Evolutionary conservation across 2,113 vertebrate species (phyloP).

Genomic region (Chloebia gouldiae): DNA sequence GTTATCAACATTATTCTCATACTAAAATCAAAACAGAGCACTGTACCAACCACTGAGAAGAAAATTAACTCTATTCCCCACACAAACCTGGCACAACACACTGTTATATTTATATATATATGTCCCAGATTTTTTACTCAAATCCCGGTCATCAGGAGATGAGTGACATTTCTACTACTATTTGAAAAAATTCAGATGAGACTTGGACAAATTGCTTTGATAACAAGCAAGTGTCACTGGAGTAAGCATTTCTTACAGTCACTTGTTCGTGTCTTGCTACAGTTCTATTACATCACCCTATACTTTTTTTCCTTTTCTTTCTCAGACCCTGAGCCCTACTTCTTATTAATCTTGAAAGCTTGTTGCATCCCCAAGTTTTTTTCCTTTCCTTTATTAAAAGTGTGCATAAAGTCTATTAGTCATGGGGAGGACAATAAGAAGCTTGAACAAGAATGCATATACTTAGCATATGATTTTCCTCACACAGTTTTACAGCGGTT

Average conservation of each 20-base stretch:
- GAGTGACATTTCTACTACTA: background rate
- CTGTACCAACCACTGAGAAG: background rate
- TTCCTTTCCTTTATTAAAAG: background rate
- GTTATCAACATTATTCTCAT: background rate
- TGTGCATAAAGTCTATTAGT: background rate
- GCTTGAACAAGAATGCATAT: background rate
- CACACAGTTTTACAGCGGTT: background rate
- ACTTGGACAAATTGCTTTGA: background rate
- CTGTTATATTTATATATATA: rapidly evolving
- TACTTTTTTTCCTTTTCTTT: background rate
- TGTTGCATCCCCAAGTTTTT: background rate
- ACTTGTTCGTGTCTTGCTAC: background rate
- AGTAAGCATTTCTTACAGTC: background rate
- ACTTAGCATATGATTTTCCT: background rate
- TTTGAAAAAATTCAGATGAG: background rate
- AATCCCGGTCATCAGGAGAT: background rate
- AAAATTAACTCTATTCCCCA: background rate
- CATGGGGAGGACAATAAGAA: background rate
- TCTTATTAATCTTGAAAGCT: background rate
- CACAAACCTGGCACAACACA: background rate
- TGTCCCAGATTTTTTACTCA: background rate
- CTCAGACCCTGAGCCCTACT: background rate
- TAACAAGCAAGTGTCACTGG: background rate
- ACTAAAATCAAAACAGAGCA: background rate
- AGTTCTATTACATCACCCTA: background rate